Evolutionary conservation across 2,888 invertebrate genomes (phyloP).

Genomic region (Bombylius discolor): DNA sequence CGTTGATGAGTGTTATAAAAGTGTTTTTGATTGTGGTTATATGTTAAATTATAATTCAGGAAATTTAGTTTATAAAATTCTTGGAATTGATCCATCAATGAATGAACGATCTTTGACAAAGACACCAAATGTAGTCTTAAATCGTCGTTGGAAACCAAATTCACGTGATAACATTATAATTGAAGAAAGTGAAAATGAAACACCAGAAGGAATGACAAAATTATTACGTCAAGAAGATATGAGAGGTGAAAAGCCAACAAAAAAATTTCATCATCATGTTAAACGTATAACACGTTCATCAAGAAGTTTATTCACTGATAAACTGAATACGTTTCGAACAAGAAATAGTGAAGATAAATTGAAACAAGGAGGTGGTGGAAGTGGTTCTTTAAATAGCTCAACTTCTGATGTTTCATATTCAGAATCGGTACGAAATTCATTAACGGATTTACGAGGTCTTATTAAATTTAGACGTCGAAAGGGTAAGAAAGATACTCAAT

Average conservation of each 20-base stretch:
- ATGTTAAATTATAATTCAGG: constrained; percentile 5
- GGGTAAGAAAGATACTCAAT: constrained; percentile 22
- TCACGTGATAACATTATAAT: constrained; percentile 14
- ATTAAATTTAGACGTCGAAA: constrained; percentile 33
- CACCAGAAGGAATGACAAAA: constrained; percentile 32
- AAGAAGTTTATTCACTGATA: constrained; percentile 47
- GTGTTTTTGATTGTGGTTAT: constrained; percentile 12
- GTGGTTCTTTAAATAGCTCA: constrained; percentile 39
- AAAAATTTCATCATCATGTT: constrained; percentile 43
- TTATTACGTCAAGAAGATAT: constrained; percentile 47
- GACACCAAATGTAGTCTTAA: constrained; percentile 15
- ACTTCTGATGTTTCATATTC: constrained; percentile 38
- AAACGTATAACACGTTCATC: constrained; percentile 50
- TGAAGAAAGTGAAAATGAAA: constrained; percentile 24
- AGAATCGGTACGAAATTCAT: constrained; percentile 29
- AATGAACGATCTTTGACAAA: constrained; percentile 17
- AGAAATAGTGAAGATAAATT: constrained; percentile 37
- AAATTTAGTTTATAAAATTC: constrained; percentile 17
- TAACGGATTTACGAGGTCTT: constrained; percentile 33
- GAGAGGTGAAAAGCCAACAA: constrained; percentile 39
- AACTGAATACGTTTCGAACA: constrained; percentile 46
- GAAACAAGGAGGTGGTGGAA: constrained; percentile 29
- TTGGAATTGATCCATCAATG: constrained; percentile 19
- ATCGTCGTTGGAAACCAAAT: constrained; percentile 17
- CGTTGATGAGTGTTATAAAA: constrained; percentile 13